Percentiles rank a stretch among this genome's conserved stretches.
These are phyloP conservation scores for Noctua pronuba DNA, from an alignment of 2,888 invertebrate species.

Conservation along the genomic window DNA sequence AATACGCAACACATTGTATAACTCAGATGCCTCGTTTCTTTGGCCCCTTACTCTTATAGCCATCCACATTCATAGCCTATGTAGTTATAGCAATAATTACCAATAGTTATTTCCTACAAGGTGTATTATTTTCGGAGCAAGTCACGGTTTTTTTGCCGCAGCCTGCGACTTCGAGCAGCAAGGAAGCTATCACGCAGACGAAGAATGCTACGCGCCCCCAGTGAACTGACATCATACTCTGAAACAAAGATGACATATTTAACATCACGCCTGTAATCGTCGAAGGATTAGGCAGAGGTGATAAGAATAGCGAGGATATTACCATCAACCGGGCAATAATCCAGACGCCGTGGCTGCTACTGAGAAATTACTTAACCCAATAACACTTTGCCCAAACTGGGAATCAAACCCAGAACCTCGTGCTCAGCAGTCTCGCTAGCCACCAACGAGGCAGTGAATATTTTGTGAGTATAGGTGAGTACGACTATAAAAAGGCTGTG, in stretches of 20 bases:
- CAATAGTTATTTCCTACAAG: constrained; percentile 71
- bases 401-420: neutral
- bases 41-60: neutral
- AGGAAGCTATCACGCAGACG: constrained; percentile 64
- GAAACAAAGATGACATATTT: constrained; percentile 47
- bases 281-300: neutral
- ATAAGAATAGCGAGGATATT: neutral
- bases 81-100: constrained; percentile 18
- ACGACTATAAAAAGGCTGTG: neutral
- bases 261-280: neutral
- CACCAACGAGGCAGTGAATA: neutral
- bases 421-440: neutral
- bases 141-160: constrained; percentile 71
- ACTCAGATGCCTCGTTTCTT: neutral
- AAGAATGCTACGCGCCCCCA: constrained; percentile 63
- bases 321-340: neutral
- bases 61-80: neutral
- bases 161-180: constrained; percentile 68
- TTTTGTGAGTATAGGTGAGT: neutral
- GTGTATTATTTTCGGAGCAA: constrained; percentile 72
- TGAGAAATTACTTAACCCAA: neutral
- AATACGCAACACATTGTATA: no score
- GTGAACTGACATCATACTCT: constrained; percentile 53
- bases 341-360: neutral
- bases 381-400: neutral